phyloP scores from a whole-genome alignment of 2,113 vertebrate species.

The Thamnophis sirtalis region DNA sequence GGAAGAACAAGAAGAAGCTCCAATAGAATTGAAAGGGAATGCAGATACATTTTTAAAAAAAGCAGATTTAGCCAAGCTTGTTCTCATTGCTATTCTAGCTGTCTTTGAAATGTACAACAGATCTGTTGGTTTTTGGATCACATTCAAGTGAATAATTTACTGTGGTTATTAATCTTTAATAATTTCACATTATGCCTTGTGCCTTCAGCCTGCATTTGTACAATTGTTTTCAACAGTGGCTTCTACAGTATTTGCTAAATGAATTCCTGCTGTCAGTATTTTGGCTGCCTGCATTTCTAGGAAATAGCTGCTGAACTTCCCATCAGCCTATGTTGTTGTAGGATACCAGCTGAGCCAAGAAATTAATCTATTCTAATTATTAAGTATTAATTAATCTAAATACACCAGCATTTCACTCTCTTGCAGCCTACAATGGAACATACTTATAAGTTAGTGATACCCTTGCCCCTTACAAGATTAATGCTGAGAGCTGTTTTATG shows the following conservation, averaged over 20 bases:
- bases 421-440: background rate
- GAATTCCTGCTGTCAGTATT: background rate
- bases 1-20: background rate
- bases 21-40: background rate
- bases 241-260: constrained; percentile 18
- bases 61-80: constrained; percentile 23
- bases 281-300: constrained; percentile 1
- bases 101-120: constrained; percentile 22
- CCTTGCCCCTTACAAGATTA: constrained; percentile 6
- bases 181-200: constrained; percentile 30
- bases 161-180: constrained; percentile 32
- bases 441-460: constrained; percentile 5
- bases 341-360: background rate
- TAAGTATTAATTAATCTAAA: constrained; percentile 23
- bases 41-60: constrained; percentile 19
- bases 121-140: constrained; percentile 17
- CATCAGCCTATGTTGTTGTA: background rate
- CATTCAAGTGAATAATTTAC: constrained; percentile 7
- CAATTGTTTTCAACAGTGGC: constrained; percentile 20
- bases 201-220: constrained; percentile 27
- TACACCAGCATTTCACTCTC: background rate
- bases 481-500: background rate
- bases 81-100: background rate
- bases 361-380: background rate
- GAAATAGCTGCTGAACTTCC: constrained; percentile 13